Conservation (phyloP, 2,113 vertebrate genomes). For the Diadophis punctatus region DNA sequence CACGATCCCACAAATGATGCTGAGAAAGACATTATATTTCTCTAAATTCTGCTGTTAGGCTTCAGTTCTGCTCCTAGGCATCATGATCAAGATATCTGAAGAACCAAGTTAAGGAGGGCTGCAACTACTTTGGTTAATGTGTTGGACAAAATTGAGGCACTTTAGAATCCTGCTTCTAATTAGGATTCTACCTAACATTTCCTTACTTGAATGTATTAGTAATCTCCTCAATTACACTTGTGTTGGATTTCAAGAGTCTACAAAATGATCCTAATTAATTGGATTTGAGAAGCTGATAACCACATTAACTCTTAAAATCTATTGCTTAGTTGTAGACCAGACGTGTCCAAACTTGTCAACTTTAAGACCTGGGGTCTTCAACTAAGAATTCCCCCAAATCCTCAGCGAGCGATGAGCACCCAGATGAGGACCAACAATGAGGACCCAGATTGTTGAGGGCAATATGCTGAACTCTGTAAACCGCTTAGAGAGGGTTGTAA, state of each 20-base stretch:
- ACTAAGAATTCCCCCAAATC: not conserved
- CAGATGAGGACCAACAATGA: too few species aligned
- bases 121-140: not conserved
- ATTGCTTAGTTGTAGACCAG: not conserved
- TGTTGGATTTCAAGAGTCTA: not conserved
- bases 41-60: not conserved
- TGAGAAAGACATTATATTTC: not conserved
- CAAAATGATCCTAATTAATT: not conserved
- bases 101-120: not conserved
- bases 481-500: too few species aligned
- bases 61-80: not conserved
- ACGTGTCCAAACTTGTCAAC: not conserved
- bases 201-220: not conserved
- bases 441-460: too few species aligned
- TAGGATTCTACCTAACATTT: not conserved
- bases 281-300: not conserved
- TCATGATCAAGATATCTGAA: not conserved
- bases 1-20: too few species aligned
- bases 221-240: not conserved
- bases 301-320: not conserved
- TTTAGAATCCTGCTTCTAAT: not conserved
- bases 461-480: too few species aligned
- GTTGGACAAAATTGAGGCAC: not conserved
- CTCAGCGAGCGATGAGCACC: not conserved
- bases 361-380: not conserved